Conservation (phyloP, 2,888 invertebrate species). For the Drosophila barbarae region DNA sequence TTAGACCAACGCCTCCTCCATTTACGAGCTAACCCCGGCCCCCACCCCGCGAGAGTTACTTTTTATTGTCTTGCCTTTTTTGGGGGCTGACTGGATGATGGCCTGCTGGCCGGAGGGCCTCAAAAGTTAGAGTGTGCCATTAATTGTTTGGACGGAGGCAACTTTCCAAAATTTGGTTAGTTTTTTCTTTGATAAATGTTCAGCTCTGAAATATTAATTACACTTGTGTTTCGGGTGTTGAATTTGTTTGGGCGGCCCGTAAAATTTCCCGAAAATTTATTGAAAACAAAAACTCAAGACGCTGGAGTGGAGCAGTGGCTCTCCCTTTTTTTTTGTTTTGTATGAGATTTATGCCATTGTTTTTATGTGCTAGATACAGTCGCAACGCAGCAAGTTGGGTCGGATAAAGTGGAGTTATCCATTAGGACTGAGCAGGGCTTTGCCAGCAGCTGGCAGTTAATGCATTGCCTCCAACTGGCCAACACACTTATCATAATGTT, state of each 20-base stretch:
- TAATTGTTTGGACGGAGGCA: slow-evolving; percentile 64
- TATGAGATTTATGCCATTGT: slow-evolving; percentile 63
- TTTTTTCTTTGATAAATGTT: slow-evolving; percentile 67
- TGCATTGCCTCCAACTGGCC: slow-evolving; percentile 28
- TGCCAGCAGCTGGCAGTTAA: slow-evolving; percentile 20
- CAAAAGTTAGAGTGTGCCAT: slow-evolving; percentile 67
- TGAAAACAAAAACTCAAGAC: slow-evolving; percentile 64
- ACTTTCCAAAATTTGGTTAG: slow-evolving; percentile 64
- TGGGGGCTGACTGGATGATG: slow-evolving; percentile 5
- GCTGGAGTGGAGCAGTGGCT: not conserved
- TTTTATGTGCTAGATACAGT: slow-evolving; percentile 35
- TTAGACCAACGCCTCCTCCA: slow-evolving; percentile 34
- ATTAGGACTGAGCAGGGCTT: slow-evolving; percentile 25
- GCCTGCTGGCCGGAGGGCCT: slow-evolving; percentile 10
- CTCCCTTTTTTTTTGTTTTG: slow-evolving; percentile 15
- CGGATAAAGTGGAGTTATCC: slow-evolving; percentile 33
- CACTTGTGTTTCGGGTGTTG: slow-evolving; percentile 63
- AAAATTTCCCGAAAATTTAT: slow-evolving; percentile 51
- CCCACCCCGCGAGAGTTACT: slow-evolving; percentile 27
- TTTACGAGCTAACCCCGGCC: slow-evolving; percentile 17
- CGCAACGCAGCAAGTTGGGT: slow-evolving; percentile 6
- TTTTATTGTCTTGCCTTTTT: slow-evolving; percentile 48
- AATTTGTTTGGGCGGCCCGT: slow-evolving; percentile 47
- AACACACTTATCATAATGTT: slow-evolving; percentile 27
- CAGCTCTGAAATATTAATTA: slow-evolving; percentile 73